Conservation (phyloP, 2,797 vertebrate species). For the Botia almorhae region DNA sequence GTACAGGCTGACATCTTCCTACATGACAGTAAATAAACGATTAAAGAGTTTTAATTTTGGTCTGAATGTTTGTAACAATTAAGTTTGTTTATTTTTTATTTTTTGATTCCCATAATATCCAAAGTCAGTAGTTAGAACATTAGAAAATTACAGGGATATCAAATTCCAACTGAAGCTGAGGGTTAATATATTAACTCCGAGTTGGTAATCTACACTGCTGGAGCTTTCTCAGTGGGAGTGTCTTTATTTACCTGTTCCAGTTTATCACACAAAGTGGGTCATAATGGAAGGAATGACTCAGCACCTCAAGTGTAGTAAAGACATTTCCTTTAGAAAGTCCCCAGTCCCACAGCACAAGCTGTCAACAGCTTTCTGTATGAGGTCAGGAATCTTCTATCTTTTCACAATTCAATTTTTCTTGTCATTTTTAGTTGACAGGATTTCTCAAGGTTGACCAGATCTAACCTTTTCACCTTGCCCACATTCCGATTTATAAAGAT, state of each 20-base stretch:
- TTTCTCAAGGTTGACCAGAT: conserved; percentile 31
- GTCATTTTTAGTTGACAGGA: background rate
- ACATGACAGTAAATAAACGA: background rate
- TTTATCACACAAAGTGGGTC: conserved; percentile 28
- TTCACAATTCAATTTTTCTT: background rate
- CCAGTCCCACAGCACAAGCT: background rate
- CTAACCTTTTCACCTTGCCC: background rate
- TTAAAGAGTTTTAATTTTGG: no score
- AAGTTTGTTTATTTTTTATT: background rate
- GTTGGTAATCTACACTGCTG: conserved; percentile 8
- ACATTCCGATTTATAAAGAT: conserved; percentile 10
- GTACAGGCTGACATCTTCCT: background rate
- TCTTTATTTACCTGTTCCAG: conserved; percentile 55
- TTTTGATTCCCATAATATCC: background rate
- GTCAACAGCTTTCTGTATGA: conserved; percentile 10
- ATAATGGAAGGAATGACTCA: conserved; percentile 49
- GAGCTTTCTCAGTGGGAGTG: conserved; percentile 39
- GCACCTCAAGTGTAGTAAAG: conserved; percentile 26
- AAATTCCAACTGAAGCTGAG: background rate
- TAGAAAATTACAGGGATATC: background rate
- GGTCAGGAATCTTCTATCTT: background rate
- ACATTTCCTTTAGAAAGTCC: conserved; percentile 30
- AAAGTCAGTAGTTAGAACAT: background rate
- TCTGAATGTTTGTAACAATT: background rate
- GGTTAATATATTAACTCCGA: conserved; percentile 15